phyloP scores from a whole-genome alignment of 1,140 invertebrate species.

The Diprion similis region DNA sequence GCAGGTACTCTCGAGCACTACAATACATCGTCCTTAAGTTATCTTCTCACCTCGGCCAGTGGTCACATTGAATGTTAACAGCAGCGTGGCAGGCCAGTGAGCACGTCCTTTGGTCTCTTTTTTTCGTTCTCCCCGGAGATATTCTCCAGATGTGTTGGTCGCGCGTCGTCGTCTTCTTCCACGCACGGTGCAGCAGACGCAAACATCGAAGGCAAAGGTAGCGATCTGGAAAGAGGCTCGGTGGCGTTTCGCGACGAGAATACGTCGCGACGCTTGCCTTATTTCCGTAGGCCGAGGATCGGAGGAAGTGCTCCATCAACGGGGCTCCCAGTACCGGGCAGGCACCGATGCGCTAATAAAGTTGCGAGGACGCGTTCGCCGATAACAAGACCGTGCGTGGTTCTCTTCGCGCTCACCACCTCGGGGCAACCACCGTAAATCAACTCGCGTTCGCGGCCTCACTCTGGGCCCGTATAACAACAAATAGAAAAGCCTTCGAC shows the following conservation, averaged over 20 bases:
- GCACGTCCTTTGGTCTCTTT: neutral
- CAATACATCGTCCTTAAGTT: too few species aligned
- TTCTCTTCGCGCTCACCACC: neutral
- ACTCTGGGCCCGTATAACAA: neutral
- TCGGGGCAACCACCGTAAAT: conserved; percentile 6
- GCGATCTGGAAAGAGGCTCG: too few species aligned
- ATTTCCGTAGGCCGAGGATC: conserved; percentile 2
- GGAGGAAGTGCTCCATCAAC: conserved; percentile 3
- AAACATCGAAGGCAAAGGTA: too few species aligned
- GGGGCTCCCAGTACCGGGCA: neutral
- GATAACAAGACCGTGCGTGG: conserved; percentile 6
- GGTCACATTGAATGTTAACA: conserved; percentile 1
- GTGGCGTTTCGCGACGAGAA: too few species aligned
- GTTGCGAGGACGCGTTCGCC: conserved; percentile 6
- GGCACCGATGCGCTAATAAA: conserved; percentile 2
- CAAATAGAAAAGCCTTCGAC: neutral
- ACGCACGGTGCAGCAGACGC: neutral
- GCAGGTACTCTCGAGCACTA: too few species aligned
- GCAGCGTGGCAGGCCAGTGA: neutral
- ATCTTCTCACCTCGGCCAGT: too few species aligned
- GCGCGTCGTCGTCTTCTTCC: neutral
- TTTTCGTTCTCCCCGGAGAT: too few species aligned
- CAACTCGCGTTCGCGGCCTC: neutral
- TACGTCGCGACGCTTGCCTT: too few species aligned
- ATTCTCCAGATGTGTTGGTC: neutral